Conservation (phyloP, 2,888 invertebrate species). For the Tanaodytes sp. region DNA sequence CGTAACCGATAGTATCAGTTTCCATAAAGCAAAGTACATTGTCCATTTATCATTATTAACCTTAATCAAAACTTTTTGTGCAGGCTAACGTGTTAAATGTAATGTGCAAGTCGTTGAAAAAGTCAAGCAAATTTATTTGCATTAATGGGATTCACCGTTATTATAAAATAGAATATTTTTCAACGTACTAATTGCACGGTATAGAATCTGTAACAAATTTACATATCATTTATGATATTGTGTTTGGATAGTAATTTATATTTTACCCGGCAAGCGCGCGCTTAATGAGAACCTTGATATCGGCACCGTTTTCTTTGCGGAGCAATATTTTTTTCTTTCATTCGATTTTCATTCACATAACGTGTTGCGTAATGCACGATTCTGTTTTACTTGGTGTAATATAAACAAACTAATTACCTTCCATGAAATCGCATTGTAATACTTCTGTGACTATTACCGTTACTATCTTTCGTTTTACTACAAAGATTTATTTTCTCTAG, state of each 20-base stretch:
- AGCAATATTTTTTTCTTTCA: slow-evolving; percentile 14
- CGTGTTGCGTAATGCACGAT: slow-evolving; percentile 16
- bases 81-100: slow-evolving; percentile 12
- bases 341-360: slow-evolving; percentile 23
- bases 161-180: neutral
- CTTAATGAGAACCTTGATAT: slow-evolving; percentile 14
- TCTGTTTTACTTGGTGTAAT: slow-evolving; percentile 22
- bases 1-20: slow-evolving; percentile 35
- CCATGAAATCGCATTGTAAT: slow-evolving; percentile 28
- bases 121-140: slow-evolving; percentile 2
- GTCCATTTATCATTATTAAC: slow-evolving; percentile 32
- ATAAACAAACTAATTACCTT: slow-evolving; percentile 30
- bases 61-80: slow-evolving; percentile 18
- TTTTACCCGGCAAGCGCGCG: neutral
- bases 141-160: slow-evolving; percentile 13
- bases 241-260: neutral
- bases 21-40: slow-evolving; percentile 25
- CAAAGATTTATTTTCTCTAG: too few species aligned
- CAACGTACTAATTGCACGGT: neutral
- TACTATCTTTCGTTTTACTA: too few species aligned
- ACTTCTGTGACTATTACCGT: slow-evolving; percentile 29
- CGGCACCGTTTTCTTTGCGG: slow-evolving; percentile 14
- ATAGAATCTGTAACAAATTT: slow-evolving; percentile 7
- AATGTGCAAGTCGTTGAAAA: neutral
- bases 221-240: slow-evolving; percentile 13